Base-by-base conservation (phyloP, 2,888 invertebrate species). In the Allygus modestus region DNA sequence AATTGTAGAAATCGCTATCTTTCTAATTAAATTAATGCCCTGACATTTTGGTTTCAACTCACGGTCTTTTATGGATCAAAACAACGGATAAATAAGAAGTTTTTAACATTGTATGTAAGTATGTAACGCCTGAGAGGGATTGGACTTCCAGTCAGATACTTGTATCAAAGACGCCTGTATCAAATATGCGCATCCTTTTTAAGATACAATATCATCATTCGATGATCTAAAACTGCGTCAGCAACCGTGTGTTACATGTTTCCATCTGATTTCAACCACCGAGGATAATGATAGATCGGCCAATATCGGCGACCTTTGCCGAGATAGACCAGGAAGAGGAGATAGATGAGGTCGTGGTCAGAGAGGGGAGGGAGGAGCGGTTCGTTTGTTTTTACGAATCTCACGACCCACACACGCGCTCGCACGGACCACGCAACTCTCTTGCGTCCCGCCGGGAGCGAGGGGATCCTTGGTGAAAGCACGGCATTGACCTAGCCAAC, bases 371-470 rank as follows among this genome's bases (percentile, higher is more conserved):
- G 20, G 5, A 4, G 17, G 12, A 23, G 12, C 5, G 26, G 12
- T 28, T 65, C 65, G 28, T 26, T 65, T 65, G 65, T 65, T 65
- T 65, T 65, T 65, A 65, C 65, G 28, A 65, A 65, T 65, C 65
- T 65, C 65, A 65, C 65, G 65, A 65, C 28, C 58, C n/a, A 4
- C 58, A 23, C 58, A 23, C 58, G 4, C 31, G 2, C 5, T 20
- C 58, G 26, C 58, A 65, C 15, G 28, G n/a, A 5, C 15, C 28
- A 28, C 20, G 65, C 26, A 23, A 26, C 65, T 65, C 0, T 51
- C 23, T 23, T 0, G 20, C 54, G 1, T 23, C 54, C 20, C 20
- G 54, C 54, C 54, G 20, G 20, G 4, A 11, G 54, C 23, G 20
- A 28, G 15, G 31, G 26, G 28, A n/a, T 58, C 23, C 12, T 2